phyloP scores from a whole-genome alignment of 2,888 invertebrate genomes.

The Acronicta psi region DNA sequence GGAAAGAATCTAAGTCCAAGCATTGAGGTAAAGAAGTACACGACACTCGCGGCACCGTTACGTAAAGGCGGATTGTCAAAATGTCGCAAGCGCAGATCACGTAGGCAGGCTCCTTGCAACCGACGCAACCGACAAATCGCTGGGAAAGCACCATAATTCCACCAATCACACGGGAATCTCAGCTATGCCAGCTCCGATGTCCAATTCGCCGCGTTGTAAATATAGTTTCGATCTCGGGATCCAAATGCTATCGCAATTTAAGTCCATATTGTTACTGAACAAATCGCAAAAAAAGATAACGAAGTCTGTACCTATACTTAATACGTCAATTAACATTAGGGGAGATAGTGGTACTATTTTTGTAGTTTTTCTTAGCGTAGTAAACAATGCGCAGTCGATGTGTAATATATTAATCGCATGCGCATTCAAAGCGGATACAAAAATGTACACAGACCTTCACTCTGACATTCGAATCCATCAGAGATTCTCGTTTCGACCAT shows the following conservation, averaged over 20 bases:
- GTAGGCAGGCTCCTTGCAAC: slow-evolving; percentile 67
- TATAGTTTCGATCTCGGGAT: slow-evolving; percentile 32
- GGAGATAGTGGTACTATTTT: too few species aligned
- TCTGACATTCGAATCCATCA: slow-evolving; percentile 75
- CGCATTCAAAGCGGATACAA: slow-evolving; percentile 53
- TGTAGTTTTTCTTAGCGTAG: neutral
- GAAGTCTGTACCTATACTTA: too few species aligned
- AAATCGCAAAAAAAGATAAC: slow-evolving; percentile 3
- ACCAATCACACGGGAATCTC: slow-evolving; percentile 71
- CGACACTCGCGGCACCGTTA: slow-evolving; percentile 57
- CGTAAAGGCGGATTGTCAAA: slow-evolving; percentile 79
- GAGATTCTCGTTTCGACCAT: slow-evolving; percentile 70
- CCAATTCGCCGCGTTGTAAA: slow-evolving; percentile 45
- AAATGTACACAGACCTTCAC: slow-evolving; percentile 71
- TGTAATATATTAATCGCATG: slow-evolving; percentile 56
- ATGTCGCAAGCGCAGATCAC: slow-evolving; percentile 82
- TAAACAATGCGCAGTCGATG: slow-evolving; percentile 2
- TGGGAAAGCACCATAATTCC: slow-evolving; percentile 70
- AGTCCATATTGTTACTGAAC: slow-evolving; percentile 5
- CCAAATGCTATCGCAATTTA: slow-evolving; percentile 26
- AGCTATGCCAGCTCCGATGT: slow-evolving; percentile 57
- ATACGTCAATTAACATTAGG: too few species aligned
- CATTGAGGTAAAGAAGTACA: slow-evolving; percentile 42
- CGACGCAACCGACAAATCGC: slow-evolving; percentile 70
- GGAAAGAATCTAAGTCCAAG: slow-evolving; percentile 27